These are phyloP conservation scores for Drosophila dives DNA, from an alignment of 2,888 invertebrate species.

Conservation along the genomic window DNA sequence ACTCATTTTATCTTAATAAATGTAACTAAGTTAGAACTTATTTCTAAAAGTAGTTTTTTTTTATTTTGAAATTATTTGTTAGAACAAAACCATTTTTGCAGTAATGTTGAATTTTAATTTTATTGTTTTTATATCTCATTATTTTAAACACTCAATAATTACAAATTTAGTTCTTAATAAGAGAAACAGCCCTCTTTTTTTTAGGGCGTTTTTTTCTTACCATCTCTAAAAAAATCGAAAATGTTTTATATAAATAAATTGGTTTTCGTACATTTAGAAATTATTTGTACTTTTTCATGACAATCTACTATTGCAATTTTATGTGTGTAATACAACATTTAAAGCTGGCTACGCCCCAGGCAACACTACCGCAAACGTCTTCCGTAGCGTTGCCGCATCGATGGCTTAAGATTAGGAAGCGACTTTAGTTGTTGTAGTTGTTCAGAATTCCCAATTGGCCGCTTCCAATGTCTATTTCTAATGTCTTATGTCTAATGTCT, in stretches of 20 bases:
- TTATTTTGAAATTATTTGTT: background rate
- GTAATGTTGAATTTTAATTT: background rate
- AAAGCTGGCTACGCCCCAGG: slow-evolving; percentile 7
- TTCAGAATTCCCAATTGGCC: slow-evolving; percentile 57
- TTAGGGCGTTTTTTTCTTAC: background rate
- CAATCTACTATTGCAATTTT: background rate
- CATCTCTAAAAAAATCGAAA: background rate
- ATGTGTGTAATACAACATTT: background rate
- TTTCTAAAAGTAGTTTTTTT: background rate
- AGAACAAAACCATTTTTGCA: background rate
- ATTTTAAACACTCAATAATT: background rate
- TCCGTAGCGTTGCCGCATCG: slow-evolving; percentile 9
- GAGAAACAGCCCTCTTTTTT: background rate
- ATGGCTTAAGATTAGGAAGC: slow-evolving; percentile 23
- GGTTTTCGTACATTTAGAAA: background rate
- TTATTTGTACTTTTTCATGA: background rate
- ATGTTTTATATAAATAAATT: background rate
- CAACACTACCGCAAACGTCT: slow-evolving; percentile 9
- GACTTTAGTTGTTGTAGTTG: slow-evolving; percentile 18
- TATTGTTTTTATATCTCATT: background rate
- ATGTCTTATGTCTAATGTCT: slow-evolving; percentile 12
- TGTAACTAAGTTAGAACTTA: background rate
- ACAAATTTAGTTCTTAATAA: background rate
- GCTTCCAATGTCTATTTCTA: slow-evolving; percentile 9
- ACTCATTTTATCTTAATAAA: background rate